Evolutionary conservation across 2,797 vertebrate species (phyloP).

Genomic region (Aulostomus chinensis): DNA sequence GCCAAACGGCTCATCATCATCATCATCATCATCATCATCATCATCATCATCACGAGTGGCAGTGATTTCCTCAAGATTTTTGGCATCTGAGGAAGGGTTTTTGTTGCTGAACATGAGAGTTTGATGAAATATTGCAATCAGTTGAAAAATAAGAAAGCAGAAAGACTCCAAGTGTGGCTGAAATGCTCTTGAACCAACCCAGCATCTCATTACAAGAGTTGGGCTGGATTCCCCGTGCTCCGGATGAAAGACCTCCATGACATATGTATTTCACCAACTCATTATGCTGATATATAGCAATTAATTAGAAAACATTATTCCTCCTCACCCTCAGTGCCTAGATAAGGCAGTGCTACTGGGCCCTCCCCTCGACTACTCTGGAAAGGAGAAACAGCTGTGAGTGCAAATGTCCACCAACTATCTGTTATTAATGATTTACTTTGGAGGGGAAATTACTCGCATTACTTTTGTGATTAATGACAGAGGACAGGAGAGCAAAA

Average conservation of each 20-base stretch:
- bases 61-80: too few relatives aligned
- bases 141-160: too few relatives aligned
- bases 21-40: too few relatives aligned
- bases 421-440: constrained; percentile 67
- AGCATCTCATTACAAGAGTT: constrained; percentile 10
- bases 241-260: constrained; percentile 12
- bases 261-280: constrained; percentile 34
- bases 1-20: too few relatives aligned
- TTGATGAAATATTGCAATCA: too few relatives aligned
- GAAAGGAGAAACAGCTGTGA: too few relatives aligned
- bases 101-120: too few relatives aligned
- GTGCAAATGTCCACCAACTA: constrained; percentile 34
- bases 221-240: background rate
- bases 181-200: constrained; percentile 9
- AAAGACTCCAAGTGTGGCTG: too few relatives aligned
- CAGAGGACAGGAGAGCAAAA: constrained; percentile 38
- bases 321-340: constrained; percentile 31
- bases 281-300: constrained; percentile 47
- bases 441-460: constrained; percentile 48
- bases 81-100: too few relatives aligned
- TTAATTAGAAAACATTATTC: constrained; percentile 55
- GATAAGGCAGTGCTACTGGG: constrained; percentile 33
- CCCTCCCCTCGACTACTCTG: constrained; percentile 5
- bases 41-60: too few relatives aligned
- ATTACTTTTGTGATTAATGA: constrained; percentile 70